Evolutionary conservation across 2,797 vertebrate genomes (phyloP), one percentile per base, ranked within the genome.

Genomic region (Acanthurus tractus): DNA sequence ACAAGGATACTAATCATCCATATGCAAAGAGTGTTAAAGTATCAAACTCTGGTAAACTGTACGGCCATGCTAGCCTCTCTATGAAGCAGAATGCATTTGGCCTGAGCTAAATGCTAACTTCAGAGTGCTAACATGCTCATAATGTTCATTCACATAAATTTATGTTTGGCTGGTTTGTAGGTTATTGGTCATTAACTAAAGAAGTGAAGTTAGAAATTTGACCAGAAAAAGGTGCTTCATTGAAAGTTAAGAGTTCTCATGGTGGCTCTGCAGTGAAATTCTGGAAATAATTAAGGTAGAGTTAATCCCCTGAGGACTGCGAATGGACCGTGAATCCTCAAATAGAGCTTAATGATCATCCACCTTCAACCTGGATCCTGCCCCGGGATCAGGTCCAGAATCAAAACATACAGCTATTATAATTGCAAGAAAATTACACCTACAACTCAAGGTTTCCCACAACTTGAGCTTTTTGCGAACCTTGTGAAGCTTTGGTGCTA

Each of bases 381-480:
- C 29, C 29, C 29, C 29, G 29, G 29, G 29, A 29, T 29, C 29
- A 29, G 23, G 8, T 22, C 34, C 17, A 0, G 46, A 38, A 56
- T 8, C 9, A n/a, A 36, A 29, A 46, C 6, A 61, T 29, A 8
- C 20, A 68, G 45, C 8, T 22, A 3, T 57, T 38, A 38, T 13
- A 17, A 58, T 0, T 18, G 42, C 56, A 67, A 22, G 13, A 67
- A 25, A 22, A 2, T 61, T 15, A 61, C 49, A 18, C 38, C 54
- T 10, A 34, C 29, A 53, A 68, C 20, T 10, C 44, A 0, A 11
- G 48, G 55, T 10, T 20, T 1, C 18, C 48, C 7, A 18, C 29
- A 25, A 55, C 9, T 45, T 12, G 22, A 57, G 53, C 53, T 8
- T 70, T 59, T 53, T 12, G 58, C 36, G n/a, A 63, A 55, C 44